Evolutionary conservation across 2,888 invertebrate species (phyloP), one percentile per base, ranked within the genome.

Genomic region (Eupsilia transversa): DNA sequence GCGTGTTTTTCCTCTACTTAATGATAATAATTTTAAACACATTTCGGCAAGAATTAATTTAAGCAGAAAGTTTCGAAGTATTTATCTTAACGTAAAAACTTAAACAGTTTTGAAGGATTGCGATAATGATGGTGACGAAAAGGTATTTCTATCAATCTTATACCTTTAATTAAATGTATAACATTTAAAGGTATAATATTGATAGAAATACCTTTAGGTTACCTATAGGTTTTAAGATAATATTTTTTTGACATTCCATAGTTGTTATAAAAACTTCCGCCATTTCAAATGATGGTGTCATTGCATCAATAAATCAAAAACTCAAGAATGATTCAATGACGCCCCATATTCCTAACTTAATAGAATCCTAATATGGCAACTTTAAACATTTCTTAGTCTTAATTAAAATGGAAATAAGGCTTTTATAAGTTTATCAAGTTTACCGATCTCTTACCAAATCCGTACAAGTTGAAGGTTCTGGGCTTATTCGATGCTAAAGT

Each of bases 221-320:
- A n/a, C n/a, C n/a, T 49, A 68, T 23, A 46, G 33, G 41, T 49
- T 49, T 67, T 35, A 70, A 72, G 41, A 49, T 41, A 9, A 75
- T 81, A 43, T 6, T 59, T 74, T 46, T 56, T 38, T 43, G 52
- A 35, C 27, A 27, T 38, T 71, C 46, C 46, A 30, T 52, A 54
- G n/a, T 64, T 54, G 49, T 82, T 49, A n/a, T 69, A 30, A 67
- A 81, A 60, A 65, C 64, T 76, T 84, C 79, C 75, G 35, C 70
- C 41, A 56, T 57, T 57, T 65, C 17, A 59, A 30, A 43, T 56
- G 60, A 73, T 72, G 63, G 68, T 59, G 57, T 30, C 57, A 76
- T 77, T 79, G 73, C 61, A 33, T 33, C 17, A 54, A 77, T 60
- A 72, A 74, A 67, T 71, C 4, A 77, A 30, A 67, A n/a, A 49